Evolutionary conservation across 2,797 vertebrate genomes (phyloP), one percentile per base, ranked within the genome.

Genomic region (Tapera naevia): DNA sequence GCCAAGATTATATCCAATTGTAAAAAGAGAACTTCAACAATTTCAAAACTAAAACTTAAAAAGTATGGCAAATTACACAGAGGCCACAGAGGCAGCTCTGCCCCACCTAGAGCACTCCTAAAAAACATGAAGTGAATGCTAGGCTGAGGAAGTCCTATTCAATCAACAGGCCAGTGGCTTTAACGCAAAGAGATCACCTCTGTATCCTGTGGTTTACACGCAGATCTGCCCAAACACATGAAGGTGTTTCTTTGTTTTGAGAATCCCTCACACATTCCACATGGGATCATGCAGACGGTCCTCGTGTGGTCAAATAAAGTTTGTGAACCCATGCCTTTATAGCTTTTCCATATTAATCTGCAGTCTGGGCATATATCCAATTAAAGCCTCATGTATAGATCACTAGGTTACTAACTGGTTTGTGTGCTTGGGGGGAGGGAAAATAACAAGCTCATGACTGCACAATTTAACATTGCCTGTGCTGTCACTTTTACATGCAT

Each of bases 311-410:
- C 95, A 95, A 88, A 94, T n/a, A 89, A 96, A 96, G 95, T 90
- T 96, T 96, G 95, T 94, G 94, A 97, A 93, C 94, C 94, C 93
- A 17, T 54, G 94, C 50, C 74, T 96, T 96, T 94, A 94, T 70
- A 92, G 92, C 82, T 94, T 94, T 97, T 95, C 93, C 95, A 91
- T 89, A 91, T 80, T 94, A 95, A 96, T 96, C 95, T 90, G 67
- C 83, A 85, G 80, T 94, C 93, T 83, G 94, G 94, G 95, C 95
- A 80, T 74, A 96, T 72, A 93, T 91, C 94, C 95, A 96, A 90
- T 92, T 91, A 96, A 94, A 94, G 89, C 80, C 78, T 94, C 93
- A 91, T 23, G 88, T 96, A 96, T 93, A 94, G 94, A 96, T 94
- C 95, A 96, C 95, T 94, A 60, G 86, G 94, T 96, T 97, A 96